These are phyloP conservation scores for Pyrochroa serraticornis DNA, from an alignment of 2,888 invertebrate genomes.

Conservation along the genomic window DNA sequence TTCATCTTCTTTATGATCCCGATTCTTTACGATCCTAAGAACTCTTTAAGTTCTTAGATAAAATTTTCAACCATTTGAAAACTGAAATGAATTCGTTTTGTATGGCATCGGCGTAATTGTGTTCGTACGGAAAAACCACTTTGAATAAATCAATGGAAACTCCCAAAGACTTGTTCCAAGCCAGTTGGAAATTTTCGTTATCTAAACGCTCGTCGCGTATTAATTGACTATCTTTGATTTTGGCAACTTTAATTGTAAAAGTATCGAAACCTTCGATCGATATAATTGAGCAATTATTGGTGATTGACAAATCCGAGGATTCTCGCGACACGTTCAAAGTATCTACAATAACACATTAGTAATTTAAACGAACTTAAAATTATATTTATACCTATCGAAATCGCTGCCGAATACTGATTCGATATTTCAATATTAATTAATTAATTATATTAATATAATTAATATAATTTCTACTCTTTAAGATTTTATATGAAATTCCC, in stretches of 20 bases:
- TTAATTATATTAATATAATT: no score
- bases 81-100: constrained; percentile 89
- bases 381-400: constrained; percentile 71
- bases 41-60: no score
- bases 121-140: constrained; percentile 84
- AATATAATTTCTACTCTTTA: no score
- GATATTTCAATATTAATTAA: constrained; percentile 71
- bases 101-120: constrained; percentile 85
- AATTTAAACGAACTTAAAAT: background rate
- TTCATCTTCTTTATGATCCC: no score
- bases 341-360: constrained; percentile 8
- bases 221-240: constrained; percentile 66
- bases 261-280: constrained; percentile 76
- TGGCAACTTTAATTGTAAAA: constrained; percentile 70
- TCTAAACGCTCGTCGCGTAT: constrained; percentile 75
- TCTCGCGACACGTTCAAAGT: constrained; percentile 11
- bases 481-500: no score
- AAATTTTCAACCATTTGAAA: constrained; percentile 93
- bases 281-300: constrained; percentile 60
- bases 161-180: constrained; percentile 77
- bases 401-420: constrained; percentile 70
- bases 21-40: no score
- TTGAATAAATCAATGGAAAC: constrained; percentile 69
- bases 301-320: constrained; percentile 15
- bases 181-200: constrained; percentile 72